These are phyloP conservation scores for Platysteira castanea DNA, from an alignment of 2,113 vertebrate genomes.

Conservation along the genomic window DNA sequence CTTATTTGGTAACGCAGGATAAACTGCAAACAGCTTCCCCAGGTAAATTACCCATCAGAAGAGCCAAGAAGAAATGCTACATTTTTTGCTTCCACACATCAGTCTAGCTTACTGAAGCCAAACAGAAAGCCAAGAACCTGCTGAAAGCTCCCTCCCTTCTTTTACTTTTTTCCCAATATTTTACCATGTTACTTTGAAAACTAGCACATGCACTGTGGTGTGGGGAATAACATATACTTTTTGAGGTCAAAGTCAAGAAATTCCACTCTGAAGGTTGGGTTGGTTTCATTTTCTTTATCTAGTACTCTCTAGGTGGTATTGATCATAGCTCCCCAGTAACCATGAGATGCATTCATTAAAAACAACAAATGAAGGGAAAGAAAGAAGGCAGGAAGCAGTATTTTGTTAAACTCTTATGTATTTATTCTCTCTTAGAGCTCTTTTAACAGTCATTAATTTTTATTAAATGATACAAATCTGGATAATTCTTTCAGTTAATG, in stretches of 20 bases:
- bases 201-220: not conserved
- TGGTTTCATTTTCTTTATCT: not conserved
- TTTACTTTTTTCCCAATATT: not conserved
- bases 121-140: not conserved
- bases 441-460: not conserved
- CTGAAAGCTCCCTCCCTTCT: accelerated
- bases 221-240: not conserved
- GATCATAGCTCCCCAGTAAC: not conserved
- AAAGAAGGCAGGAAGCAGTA: not conserved
- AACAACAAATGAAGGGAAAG: not conserved
- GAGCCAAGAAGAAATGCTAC: not conserved
- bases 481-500: not conserved
- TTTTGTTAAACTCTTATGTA: not conserved
- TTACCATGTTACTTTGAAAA: not conserved
- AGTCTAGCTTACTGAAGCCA: not conserved
- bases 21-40: not conserved
- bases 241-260: not conserved
- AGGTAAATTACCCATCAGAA: not conserved
- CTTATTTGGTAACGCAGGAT: not conserved
- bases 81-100: not conserved
- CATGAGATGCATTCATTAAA: not conserved
- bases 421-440: not conserved
- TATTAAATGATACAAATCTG: not conserved
- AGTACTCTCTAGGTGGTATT: not conserved
- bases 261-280: not conserved